Conservation (phyloP, 2,113 vertebrate species). For the Panthera leo region DNA sequence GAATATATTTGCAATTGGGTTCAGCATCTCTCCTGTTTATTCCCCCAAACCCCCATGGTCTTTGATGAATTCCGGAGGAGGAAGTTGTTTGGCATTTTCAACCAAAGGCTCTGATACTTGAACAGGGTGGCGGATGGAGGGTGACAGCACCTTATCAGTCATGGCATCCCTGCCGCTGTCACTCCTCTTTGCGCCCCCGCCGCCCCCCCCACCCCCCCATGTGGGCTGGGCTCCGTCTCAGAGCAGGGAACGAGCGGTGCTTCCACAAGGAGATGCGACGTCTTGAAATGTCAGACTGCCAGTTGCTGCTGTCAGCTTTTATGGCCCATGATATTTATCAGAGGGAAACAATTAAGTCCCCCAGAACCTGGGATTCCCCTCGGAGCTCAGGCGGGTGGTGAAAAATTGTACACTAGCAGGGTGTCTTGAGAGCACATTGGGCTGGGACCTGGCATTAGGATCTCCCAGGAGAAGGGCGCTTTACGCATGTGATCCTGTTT, state of each 20-base stretch:
- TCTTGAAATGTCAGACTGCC: conserved; percentile 53
- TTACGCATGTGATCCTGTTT: rapidly evolving
- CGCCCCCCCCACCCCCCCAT: not conserved
- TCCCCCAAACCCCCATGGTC: not conserved
- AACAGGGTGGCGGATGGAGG: rapidly evolving
- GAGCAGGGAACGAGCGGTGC: not conserved
- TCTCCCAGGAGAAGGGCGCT: rapidly evolving
- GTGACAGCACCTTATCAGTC: conserved; percentile 29
- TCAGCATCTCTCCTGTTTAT: not conserved
- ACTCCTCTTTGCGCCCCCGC: not conserved
- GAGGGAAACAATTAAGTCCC: conserved; percentile 57
- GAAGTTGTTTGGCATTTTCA: conserved; percentile 46
- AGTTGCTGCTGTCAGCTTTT: conserved; percentile 48
- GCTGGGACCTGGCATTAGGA: rapidly evolving
- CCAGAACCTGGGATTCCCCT: conserved; percentile 8
- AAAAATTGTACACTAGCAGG: not conserved
- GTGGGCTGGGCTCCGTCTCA: not conserved
- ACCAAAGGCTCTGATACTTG: not conserved
- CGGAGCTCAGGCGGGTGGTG: not conserved
- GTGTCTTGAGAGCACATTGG: not conserved
- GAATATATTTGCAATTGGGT: not conserved
- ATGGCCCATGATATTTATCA: conserved; percentile 62
- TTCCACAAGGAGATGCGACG: not conserved
- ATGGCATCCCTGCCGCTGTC: not conserved
- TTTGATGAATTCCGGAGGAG: conserved; percentile 49